Percentiles rank a stretch among this genome's conserved stretches.
Conservation (phyloP, 53 echinoderm and acorn worm genomes). For the Patiria pectinifera region DNA sequence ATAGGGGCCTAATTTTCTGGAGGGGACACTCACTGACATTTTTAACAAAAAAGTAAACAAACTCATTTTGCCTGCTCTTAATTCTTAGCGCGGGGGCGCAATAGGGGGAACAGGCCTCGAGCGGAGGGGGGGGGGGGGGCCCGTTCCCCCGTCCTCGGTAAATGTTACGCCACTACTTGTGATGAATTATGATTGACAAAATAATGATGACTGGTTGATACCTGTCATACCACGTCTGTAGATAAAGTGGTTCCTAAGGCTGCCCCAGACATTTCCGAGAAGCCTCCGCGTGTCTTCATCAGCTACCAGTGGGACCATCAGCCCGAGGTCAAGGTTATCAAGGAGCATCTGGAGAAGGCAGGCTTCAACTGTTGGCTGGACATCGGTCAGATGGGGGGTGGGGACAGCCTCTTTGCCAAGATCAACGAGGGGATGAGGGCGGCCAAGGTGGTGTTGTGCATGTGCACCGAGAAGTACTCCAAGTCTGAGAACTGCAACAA, state of each 20-base stretch:
- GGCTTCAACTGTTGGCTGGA: conserved; percentile 98
- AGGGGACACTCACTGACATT: too few relatives aligned
- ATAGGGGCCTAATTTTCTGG: too few relatives aligned
- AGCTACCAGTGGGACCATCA: conserved; percentile 99
- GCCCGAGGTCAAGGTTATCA: conserved; percentile 86
- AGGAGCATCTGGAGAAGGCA: conserved; percentile 90
- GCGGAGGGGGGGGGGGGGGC: too few relatives aligned
- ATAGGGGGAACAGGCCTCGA: too few relatives aligned
- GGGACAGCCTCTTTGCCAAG: conserved; percentile 88
- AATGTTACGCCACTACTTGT: too few relatives aligned
- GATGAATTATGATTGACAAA: too few relatives aligned
- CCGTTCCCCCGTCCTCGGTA: too few relatives aligned
- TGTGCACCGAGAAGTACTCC: conserved; percentile 94
- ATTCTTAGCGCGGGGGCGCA: too few relatives aligned
- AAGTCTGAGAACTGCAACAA: conserved; percentile 96
- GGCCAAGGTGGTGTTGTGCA: conserved; percentile 91
- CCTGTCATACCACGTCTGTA: not conserved
- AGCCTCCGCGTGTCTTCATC: conserved; percentile 83
- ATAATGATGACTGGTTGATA: too few relatives aligned
- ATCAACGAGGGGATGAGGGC: conserved; percentile 95
- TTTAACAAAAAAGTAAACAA: too few relatives aligned
- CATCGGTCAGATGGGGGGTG: conserved; percentile 99
- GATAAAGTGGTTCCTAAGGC: conserved; percentile 82
- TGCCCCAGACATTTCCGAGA: conserved; percentile 62
- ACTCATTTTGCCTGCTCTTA: too few relatives aligned